A percentile compares a stretch with the other conserved stretches of the same genome.
Evolutionary conservation across 2,888 invertebrate species (phyloP).

Genomic region (Philereme transversata): DNA sequence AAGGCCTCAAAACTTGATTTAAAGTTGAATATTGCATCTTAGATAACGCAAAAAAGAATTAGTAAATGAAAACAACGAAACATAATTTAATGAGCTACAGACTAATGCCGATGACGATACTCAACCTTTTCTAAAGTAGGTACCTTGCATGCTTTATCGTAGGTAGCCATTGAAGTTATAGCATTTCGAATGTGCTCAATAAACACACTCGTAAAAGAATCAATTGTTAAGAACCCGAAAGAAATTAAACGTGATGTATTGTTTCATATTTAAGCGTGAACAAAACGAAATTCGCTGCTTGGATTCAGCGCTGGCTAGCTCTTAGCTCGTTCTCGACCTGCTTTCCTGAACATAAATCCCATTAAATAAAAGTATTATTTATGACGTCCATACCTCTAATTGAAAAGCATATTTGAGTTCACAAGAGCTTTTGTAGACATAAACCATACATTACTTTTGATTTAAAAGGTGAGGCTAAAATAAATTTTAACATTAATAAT

Average conservation of each 20-base stretch:
- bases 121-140: slow-evolving; percentile 15
- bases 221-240: slow-evolving; percentile 77
- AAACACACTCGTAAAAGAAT: slow-evolving; percentile 83
- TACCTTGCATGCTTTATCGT: slow-evolving; percentile 47
- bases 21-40: too few relatives aligned
- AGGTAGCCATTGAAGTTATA: slow-evolving; percentile 71
- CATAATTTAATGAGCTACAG: slow-evolving; percentile 9
- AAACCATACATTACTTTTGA: slow-evolving; percentile 54
- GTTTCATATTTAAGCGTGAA: slow-evolving; percentile 77
- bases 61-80: neutral
- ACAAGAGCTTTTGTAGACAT: slow-evolving; percentile 50
- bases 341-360: slow-evolving; percentile 77
- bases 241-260: slow-evolving; percentile 84
- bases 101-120: slow-evolving; percentile 22
- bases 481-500: slow-evolving; percentile 9
- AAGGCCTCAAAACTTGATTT: too few relatives aligned
- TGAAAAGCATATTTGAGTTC: slow-evolving; percentile 62
- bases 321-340: slow-evolving; percentile 81
- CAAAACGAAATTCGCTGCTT: slow-evolving; percentile 75
- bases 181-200: slow-evolving; percentile 77
- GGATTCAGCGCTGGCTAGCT: slow-evolving; percentile 69
- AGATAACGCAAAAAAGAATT: too few relatives aligned
- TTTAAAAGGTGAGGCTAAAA: slow-evolving; percentile 33
- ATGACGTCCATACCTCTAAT: slow-evolving; percentile 63
- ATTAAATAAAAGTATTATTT: slow-evolving; percentile 78